Conservation (phyloP, 2,888 invertebrate genomes). For the Nemotelus nigrinus region DNA sequence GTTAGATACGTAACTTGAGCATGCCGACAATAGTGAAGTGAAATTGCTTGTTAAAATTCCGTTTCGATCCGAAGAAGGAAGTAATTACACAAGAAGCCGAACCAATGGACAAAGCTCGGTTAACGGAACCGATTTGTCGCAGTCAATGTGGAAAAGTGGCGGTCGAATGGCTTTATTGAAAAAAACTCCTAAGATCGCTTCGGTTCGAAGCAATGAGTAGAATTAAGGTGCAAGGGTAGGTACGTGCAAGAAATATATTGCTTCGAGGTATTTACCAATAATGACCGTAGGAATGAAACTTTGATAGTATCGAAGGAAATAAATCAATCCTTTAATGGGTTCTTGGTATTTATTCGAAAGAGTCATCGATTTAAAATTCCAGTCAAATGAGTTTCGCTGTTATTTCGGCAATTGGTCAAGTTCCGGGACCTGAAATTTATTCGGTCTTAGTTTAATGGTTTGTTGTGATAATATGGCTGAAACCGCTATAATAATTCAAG, state of each 20-base stretch:
- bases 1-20: background rate
- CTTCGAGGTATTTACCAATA: slow-evolving; percentile 12
- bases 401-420: too few relatives aligned
- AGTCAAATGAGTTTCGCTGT: too few relatives aligned
- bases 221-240: background rate
- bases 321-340: slow-evolving; percentile 15
- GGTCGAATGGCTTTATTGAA: background rate
- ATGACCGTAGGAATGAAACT: background rate
- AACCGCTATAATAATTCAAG: too few relatives aligned
- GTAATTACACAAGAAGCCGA: slow-evolving; percentile 18
- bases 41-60: slow-evolving; percentile 38
- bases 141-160: background rate
- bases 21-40: background rate
- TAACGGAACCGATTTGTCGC: slow-evolving; percentile 19
- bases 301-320: slow-evolving; percentile 6
- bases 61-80: slow-evolving; percentile 18
- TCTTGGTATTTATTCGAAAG: background rate
- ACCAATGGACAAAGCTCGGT: background rate
- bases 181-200: background rate
- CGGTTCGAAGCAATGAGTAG: background rate
- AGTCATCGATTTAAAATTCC: too few relatives aligned
- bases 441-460: too few relatives aligned
- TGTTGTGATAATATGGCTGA: too few relatives aligned
- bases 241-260: slow-evolving; percentile 11
- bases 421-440: too few relatives aligned